Percentiles rank a stretch among this genome's conserved stretches.
Conservation (phyloP, 2,797 vertebrate genomes). For the Balearica regulorum region DNA sequence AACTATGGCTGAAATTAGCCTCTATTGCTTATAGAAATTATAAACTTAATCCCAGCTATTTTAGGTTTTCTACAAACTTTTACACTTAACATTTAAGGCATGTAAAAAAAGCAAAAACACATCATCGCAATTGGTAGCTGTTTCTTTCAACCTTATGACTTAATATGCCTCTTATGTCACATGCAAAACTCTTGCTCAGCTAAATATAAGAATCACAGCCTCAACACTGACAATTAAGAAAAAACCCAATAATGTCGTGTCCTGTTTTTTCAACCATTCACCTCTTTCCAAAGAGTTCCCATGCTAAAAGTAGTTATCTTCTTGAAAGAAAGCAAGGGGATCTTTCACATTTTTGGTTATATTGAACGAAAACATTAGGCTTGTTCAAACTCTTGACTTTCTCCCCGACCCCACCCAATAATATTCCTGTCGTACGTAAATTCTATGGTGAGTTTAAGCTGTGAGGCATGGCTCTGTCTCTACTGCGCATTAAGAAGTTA, state of each 20-base stretch:
- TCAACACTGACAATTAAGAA: not conserved
- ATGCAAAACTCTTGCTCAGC: not conserved
- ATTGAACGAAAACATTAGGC: not conserved
- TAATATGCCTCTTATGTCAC: not conserved
- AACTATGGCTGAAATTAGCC: not conserved
- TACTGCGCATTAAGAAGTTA: not conserved
- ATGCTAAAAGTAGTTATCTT: not conserved
- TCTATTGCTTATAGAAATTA: not conserved
- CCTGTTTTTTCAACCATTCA: not conserved
- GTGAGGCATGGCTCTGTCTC: not conserved
- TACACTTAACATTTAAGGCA: not conserved
- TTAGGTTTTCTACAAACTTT: not conserved
- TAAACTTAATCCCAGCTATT: not conserved
- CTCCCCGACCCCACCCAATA: not conserved
- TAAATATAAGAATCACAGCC: not conserved
- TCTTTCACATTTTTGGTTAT: not conserved
- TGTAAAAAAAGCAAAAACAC: not conserved
- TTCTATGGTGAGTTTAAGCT: not conserved
- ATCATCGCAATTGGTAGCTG: not conserved
- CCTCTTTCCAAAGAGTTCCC: not conserved
- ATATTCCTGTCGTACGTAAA: not conserved
- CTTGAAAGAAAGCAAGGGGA: not conserved
- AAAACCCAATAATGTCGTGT: not conserved
- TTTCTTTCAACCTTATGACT: not conserved
- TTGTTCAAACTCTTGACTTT: not conserved